Conservation (phyloP, 2,888 invertebrate species). For the Punctoribates punctum region DNA sequence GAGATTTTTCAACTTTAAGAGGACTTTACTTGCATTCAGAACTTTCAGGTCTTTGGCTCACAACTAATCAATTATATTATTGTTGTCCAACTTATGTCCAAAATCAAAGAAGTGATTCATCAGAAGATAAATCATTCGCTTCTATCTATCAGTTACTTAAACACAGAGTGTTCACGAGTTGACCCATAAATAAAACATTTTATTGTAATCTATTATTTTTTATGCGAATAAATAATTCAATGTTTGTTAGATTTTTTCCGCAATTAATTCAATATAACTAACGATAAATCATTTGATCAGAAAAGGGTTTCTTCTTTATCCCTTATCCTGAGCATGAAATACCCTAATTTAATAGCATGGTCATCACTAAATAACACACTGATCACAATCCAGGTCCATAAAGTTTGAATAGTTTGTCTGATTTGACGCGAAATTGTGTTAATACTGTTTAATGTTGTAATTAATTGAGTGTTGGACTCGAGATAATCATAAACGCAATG, state of each 20-base stretch:
- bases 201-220: slow-evolving; percentile 3
- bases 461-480: not conserved
- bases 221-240: not conserved
- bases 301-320: too few relatives aligned
- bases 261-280: too few relatives aligned
- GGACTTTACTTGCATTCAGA: not conserved
- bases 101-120: slow-evolving; percentile 21
- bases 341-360: too few relatives aligned
- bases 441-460: too few relatives aligned
- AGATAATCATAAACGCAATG: too few relatives aligned
- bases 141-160: not conserved
- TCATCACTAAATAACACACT: too few relatives aligned
- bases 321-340: too few relatives aligned
- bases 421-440: too few relatives aligned
- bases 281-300: too few relatives aligned
- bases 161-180: not conserved
- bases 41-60: too few relatives aligned
- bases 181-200: slow-evolving; percentile 1
- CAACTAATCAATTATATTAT: slow-evolving; percentile 21
- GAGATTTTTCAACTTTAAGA: not conserved
- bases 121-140: slow-evolving; percentile 4
- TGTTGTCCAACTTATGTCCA: slow-evolving; percentile 20
- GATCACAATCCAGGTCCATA: too few relatives aligned
- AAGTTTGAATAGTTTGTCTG: too few relatives aligned
- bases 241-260: not conserved